phyloP scores from a whole-genome alignment of 2,797 vertebrate species.

The Gymnothorax reevesii region DNA sequence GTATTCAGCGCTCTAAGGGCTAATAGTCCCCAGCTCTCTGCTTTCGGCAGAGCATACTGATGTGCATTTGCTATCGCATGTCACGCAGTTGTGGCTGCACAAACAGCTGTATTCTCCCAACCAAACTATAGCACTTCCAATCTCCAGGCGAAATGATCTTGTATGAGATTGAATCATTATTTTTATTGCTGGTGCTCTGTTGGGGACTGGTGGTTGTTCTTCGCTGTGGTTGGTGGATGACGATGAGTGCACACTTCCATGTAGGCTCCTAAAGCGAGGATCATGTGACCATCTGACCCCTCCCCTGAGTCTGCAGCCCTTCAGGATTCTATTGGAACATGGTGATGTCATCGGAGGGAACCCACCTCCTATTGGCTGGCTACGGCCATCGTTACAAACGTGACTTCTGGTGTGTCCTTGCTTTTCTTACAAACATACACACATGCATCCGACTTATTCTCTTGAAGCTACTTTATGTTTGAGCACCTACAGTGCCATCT shows the following conservation, averaged over 20 bases:
- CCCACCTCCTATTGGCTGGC: background rate
- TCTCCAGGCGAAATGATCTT: background rate
- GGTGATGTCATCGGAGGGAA: background rate
- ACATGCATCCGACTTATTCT: background rate
- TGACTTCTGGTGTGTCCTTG: background rate
- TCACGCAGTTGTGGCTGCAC: background rate
- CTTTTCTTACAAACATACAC: background rate
- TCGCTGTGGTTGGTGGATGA: background rate
- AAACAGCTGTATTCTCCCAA: background rate
- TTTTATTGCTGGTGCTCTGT: background rate
- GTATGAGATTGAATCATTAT: background rate
- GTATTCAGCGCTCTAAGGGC: too few relatives aligned
- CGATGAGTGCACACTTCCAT: background rate
- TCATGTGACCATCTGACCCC: background rate
- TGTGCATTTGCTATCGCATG: background rate
- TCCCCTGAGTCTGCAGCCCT: background rate
- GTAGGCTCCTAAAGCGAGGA: conserved; percentile 6
- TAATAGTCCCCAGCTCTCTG: background rate
- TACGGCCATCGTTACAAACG: background rate
- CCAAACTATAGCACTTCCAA: background rate
- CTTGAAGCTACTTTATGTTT: background rate
- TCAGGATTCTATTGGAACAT: background rate
- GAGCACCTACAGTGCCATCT: background rate
- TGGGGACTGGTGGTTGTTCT: background rate
- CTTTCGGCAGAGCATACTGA: background rate